Evolutionary conservation across 2,113 vertebrate genomes (phyloP), one percentile per base, ranked within the genome.

Genomic region (Clarias macrocephalus): DNA sequence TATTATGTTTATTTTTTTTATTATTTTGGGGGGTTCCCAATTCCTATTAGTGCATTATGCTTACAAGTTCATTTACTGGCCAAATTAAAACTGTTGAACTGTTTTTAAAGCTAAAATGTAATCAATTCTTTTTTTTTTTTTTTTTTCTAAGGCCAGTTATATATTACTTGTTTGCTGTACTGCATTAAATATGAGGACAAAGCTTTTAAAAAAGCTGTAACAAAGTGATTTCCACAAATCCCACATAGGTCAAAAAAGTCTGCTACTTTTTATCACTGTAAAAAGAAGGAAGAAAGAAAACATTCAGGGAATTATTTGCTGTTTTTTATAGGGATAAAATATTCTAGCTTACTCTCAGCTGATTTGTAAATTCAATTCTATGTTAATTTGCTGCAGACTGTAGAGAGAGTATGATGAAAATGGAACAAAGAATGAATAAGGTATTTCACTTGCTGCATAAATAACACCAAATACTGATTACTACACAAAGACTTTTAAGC

Each of bases 401-500:
- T 68, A 56, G 62, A 68, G 59, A 60, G 86, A 60, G 65, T 73
- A 77, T 88, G 52, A 88, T 90, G 87, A 88, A 90, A 88, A 90
- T 82, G 85, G 85, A 90, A 81, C 79, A 80, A 85, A 60, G 52
- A 66, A 66, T 88, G 83, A 90, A 90, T 88, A 80, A 86, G 57
- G 87, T 79, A 87, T 86, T 90, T 86, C 81, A 63, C 72, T 72
- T 86, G 81, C 86, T 90, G 88, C 83, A 89, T 90, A 88, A 90
- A 75, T 88, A 89, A 86, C n/a, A 11, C 19, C 59, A 77, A 18
- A 3, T 59, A 37, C 33, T 81, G 77, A 60, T 86, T 86, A 86
- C 65, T 85, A 88, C 63, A 86, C 37, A 79, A 75, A 73, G 66
- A 63, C 72, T 90, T 93, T 95, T 92, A 95, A 94, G 94, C 92